Evolutionary conservation across 1,140 invertebrate genomes (phyloP).

Genomic region (Dysdera silvatica): DNA sequence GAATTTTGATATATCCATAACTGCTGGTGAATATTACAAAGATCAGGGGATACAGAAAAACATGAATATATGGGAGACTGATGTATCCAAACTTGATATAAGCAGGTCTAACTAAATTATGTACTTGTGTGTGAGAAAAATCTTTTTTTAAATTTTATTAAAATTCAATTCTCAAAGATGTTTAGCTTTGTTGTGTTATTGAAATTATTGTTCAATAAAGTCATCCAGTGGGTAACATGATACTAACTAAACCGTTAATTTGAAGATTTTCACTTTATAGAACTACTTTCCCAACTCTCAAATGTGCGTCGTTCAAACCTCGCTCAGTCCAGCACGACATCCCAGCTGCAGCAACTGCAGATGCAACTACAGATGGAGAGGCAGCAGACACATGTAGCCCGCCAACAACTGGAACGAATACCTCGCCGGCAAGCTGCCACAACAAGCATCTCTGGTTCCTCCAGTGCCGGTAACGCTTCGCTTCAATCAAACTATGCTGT

Average conservation of each 20-base stretch:
- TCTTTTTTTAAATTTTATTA: background rate
- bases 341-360: conserved; percentile 75
- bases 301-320: conserved; percentile 63
- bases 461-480: conserved; percentile 41
- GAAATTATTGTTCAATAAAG: no score
- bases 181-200: background rate
- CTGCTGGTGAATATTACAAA: no score
- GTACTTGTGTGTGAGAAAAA: no score
- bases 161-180: no score
- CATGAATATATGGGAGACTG: no score
- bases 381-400: conserved; percentile 58
- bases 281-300: conserved; percentile 83
- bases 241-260: no score
- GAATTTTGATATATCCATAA: no score
- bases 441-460: conserved; percentile 38
- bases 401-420: conserved; percentile 76
- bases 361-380: conserved; percentile 82
- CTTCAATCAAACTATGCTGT: conserved; percentile 34
- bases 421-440: conserved; percentile 61
- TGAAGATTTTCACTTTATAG: conserved; percentile 45
- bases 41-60: no score
- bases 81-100: no score
- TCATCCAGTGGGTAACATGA: no score
- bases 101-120: no score
- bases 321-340: conserved; percentile 55